Conservation (phyloP, 2,113 vertebrate species). For the Grantiella picta region DNA sequence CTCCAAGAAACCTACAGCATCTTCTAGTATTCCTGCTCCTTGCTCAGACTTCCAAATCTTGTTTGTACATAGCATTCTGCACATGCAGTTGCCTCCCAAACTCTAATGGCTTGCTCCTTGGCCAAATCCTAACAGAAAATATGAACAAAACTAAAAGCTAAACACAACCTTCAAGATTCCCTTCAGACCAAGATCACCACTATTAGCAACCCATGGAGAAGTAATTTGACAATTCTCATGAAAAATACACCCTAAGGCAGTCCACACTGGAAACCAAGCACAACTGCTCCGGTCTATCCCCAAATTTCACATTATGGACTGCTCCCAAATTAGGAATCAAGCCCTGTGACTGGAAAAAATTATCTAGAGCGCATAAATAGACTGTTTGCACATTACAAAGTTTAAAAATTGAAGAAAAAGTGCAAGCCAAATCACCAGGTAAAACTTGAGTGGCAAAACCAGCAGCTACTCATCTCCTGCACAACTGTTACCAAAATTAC, state of each 20-base stretch:
- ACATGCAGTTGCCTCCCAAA: background rate
- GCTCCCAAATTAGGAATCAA: background rate
- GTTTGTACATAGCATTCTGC: background rate
- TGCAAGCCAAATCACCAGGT: background rate
- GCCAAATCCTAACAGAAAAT: background rate
- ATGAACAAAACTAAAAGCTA: background rate
- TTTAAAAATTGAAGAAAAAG: background rate
- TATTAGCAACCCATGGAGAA: background rate
- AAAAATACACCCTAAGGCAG: background rate
- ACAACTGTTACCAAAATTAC: background rate
- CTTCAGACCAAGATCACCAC: background rate
- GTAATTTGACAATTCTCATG: background rate
- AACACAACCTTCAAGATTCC: background rate
- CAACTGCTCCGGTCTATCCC: background rate
- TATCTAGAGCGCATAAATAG: background rate
- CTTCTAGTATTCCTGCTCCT: background rate
- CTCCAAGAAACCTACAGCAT: background rate
- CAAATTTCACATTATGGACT: background rate
- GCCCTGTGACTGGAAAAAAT: accelerated
- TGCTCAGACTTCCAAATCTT: background rate
- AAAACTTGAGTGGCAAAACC: background rate
- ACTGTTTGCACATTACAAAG: background rate
- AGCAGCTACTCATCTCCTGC: background rate
- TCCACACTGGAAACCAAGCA: background rate
- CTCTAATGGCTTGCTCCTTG: background rate